Percentiles rank a stretch among this genome's conserved stretches.
These are phyloP conservation scores for Pseudorhombus dupliciocellatus DNA, from an alignment of 2,113 vertebrate genomes.

Conservation along the genomic window DNA sequence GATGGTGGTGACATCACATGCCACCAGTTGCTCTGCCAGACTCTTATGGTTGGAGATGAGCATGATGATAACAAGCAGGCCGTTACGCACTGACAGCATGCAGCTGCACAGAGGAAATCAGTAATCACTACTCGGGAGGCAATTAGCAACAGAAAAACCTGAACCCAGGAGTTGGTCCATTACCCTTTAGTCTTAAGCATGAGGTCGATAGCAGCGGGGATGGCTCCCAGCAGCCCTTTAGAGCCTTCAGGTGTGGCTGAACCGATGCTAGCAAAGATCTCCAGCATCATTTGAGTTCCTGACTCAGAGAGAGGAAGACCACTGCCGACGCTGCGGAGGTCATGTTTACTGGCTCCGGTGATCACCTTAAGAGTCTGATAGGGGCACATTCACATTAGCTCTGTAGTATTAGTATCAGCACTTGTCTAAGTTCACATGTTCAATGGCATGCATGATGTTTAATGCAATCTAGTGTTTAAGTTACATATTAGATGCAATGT, in stretches of 20 bases:
- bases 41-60: slow-evolving; percentile 89
- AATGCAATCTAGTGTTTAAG: too few relatives aligned
- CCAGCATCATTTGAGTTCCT: slow-evolving; percentile 90
- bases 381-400: too few relatives aligned
- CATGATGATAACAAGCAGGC: slow-evolving; percentile 88
- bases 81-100: slow-evolving; percentile 84
- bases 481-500: too few relatives aligned
- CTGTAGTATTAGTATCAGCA: background rate
- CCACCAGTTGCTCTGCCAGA: slow-evolving; percentile 89
- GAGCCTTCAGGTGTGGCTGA: slow-evolving; percentile 87
- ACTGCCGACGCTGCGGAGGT: slow-evolving; percentile 73
- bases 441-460: too few relatives aligned
- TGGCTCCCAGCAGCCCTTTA: slow-evolving; percentile 82
- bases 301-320: slow-evolving; percentile 79
- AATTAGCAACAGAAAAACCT: fast-evolving
- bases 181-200: slow-evolving; percentile 88
- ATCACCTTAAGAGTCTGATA: slow-evolving; percentile 89
- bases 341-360: slow-evolving; percentile 85
- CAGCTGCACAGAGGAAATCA: slow-evolving; percentile 76
- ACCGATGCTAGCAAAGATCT: slow-evolving; percentile 96
- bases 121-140: background rate
- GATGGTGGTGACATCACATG: slow-evolving; percentile 77
- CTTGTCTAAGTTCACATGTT: background rate
- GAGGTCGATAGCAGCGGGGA: slow-evolving; percentile 87
- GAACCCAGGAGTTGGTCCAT: fast-evolving